Percentiles rank a stretch among this genome's conserved stretches.
phyloP scores from a whole-genome alignment of 2,797 vertebrate species.

The Selene dorsalis region DNA sequence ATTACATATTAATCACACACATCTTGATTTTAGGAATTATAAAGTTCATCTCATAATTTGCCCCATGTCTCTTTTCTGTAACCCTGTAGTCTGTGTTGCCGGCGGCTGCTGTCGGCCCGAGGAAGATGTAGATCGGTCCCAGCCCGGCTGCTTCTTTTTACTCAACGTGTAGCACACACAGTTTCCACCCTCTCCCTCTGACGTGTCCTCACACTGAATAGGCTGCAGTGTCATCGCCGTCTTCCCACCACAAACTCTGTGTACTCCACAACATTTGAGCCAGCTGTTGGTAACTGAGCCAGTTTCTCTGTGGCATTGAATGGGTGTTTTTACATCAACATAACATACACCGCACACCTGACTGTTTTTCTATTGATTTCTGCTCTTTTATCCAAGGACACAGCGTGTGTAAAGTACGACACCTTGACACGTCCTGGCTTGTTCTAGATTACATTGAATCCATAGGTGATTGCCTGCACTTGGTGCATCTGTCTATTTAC shows the following conservation, averaged over 20 bases:
- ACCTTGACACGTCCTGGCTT: constrained; percentile 44
- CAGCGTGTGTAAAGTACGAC: constrained; percentile 38
- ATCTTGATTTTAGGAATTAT: background rate
- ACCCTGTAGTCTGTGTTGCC: too few species aligned
- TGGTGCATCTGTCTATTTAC: constrained; percentile 14
- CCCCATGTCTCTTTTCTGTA: too few species aligned
- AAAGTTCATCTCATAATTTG: background rate
- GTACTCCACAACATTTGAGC: too few species aligned
- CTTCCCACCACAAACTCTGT: background rate
- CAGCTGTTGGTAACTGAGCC: background rate
- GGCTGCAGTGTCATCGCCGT: background rate
- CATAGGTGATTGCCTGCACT: constrained; percentile 23
- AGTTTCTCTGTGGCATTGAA: background rate
- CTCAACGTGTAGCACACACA: background rate
- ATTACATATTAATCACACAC: too few species aligned
- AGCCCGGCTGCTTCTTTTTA: too few species aligned
- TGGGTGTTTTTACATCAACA: constrained; percentile 17
- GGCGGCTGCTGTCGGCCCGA: too few species aligned
- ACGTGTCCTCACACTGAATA: too few species aligned
- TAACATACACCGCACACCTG: background rate
- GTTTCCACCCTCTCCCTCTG: background rate
- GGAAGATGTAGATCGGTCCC: background rate
- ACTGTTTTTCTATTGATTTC: constrained; percentile 47
- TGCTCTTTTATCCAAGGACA: constrained; percentile 58
- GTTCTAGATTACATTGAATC: constrained; percentile 41